Conservation (phyloP, 1,140 invertebrate genomes). For the Marisa cornuarietis region DNA sequence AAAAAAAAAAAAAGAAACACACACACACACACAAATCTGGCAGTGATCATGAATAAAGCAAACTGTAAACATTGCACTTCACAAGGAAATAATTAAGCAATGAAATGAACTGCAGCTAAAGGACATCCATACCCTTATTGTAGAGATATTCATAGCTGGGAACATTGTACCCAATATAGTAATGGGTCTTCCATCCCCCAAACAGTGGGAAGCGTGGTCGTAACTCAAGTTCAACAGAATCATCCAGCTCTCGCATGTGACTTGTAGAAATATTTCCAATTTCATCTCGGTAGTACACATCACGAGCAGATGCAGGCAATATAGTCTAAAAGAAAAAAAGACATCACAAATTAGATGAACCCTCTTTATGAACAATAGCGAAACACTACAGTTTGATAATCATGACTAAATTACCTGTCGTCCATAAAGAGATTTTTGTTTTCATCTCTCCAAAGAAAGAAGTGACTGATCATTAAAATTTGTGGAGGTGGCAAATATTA, state of each 20-base stretch:
- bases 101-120: too few species aligned
- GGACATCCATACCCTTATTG: slow-evolving; percentile 73
- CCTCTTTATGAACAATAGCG: too few species aligned
- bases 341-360: not conserved
- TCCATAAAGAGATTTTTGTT: not conserved
- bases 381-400: too few species aligned
- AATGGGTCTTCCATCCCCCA: slow-evolving; percentile 98
- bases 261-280: slow-evolving; percentile 99
- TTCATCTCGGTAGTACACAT: slow-evolving; percentile 95
- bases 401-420: too few species aligned
- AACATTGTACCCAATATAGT: slow-evolving; percentile 96
- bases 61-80: not conserved
- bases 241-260: slow-evolving; percentile 84
- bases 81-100: not conserved
- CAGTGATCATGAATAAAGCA: not conserved
- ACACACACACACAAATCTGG: not conserved
- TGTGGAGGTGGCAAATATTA: not conserved
- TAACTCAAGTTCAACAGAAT: slow-evolving; percentile 94
- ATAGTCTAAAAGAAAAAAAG: slow-evolving; percentile 73
- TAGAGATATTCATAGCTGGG: slow-evolving; percentile 96
- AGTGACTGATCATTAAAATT: not conserved
- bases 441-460: not conserved
- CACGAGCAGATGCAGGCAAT: slow-evolving; percentile 87
- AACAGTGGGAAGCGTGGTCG: slow-evolving; percentile 96
- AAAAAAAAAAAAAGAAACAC: not conserved